Percentiles rank a stretch among this genome's conserved stretches.
These are phyloP conservation scores for Drosophila rubida DNA, from an alignment of 2,888 invertebrate genomes.

Conservation along the genomic window DNA sequence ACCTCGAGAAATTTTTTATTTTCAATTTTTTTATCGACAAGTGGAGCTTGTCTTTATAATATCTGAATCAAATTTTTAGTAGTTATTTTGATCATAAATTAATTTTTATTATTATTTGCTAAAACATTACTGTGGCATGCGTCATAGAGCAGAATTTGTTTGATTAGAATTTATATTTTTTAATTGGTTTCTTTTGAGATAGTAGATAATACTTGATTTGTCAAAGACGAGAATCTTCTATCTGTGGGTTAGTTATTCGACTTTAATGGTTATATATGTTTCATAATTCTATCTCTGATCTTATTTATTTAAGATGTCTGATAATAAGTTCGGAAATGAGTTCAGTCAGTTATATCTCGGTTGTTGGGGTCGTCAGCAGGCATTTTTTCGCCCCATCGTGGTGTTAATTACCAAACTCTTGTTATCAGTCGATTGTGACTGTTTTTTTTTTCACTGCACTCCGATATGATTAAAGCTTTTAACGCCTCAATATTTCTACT, in stretches of 20 bases:
- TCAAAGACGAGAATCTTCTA: background rate
- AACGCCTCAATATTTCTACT: constrained; percentile 36
- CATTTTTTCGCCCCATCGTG: constrained; percentile 22
- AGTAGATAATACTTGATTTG: background rate
- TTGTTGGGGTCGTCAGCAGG: constrained; percentile 10
- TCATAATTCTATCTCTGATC: background rate
- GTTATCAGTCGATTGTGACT: constrained; percentile 56
- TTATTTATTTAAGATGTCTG: background rate
- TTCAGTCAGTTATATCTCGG: background rate
- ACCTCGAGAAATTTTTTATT: constrained; percentile 7
- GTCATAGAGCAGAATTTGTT: background rate
- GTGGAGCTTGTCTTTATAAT: background rate
- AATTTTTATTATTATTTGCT: background rate
- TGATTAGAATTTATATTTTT: background rate
- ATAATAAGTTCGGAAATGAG: background rate
- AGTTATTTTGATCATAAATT: constrained; percentile 9
- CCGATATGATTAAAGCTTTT: constrained; percentile 74
- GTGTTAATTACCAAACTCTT: constrained; percentile 50
- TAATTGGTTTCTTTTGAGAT: background rate
- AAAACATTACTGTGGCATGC: background rate
- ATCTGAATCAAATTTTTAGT: constrained; percentile 21
- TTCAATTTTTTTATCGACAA: constrained; percentile 1
- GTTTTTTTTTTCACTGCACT: constrained; percentile 18
- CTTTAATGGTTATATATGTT: background rate
- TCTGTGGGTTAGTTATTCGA: background rate